Evolutionary conservation across 2,113 vertebrate genomes (phyloP), one percentile per base, ranked within the genome.

Genomic region (Pelobates fuscus): DNA sequence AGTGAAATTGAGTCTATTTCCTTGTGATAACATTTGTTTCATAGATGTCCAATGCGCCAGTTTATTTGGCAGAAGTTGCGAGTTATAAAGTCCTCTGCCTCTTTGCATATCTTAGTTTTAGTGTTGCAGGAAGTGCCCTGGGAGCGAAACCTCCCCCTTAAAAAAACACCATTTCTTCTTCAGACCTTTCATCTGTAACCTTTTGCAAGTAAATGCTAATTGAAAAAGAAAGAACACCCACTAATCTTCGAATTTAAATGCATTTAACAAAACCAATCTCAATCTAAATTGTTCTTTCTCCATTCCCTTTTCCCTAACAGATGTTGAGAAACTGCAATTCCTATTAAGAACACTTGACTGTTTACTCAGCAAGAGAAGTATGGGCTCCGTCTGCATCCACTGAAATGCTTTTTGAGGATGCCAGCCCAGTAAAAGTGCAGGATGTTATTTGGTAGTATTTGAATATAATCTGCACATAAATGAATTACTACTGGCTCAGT

Each of bases 171-270:
- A 72, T 80, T 86, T 81, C 77, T 82, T 84, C 81, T 79, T 78
- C 87, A 86, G 84, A 70, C 86, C 86, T 85, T 89, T 92, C 91
- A 91, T 89, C 90, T 92, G 91, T 92, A 93, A 92, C 91, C 91
- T 93, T 93, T 92, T 84, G 83, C 89, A 86, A 93, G 91, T 88
- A 89, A 91, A 91, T 88, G 91, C 91, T 93, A 93, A 93, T 93
- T 93, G 91, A 92, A 93, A 93, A 92, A 90, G 91, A 91, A 91
- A 90, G 89, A 93, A 91, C 91, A 90, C 88, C 88, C 87, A 93
- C 91, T 93, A 93, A 93, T 93, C 91, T 92, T 91, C 91, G 89
- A 93, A 91, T 93, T 93, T 93, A 93, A 93, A 93, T 93, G 91
- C 91, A 93, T 93, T 93, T 93, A 93, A 93, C 91, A 93, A 93